Base-by-base conservation (phyloP, 2,888 invertebrate genomes). In the Spodoptera exigua region DNA sequence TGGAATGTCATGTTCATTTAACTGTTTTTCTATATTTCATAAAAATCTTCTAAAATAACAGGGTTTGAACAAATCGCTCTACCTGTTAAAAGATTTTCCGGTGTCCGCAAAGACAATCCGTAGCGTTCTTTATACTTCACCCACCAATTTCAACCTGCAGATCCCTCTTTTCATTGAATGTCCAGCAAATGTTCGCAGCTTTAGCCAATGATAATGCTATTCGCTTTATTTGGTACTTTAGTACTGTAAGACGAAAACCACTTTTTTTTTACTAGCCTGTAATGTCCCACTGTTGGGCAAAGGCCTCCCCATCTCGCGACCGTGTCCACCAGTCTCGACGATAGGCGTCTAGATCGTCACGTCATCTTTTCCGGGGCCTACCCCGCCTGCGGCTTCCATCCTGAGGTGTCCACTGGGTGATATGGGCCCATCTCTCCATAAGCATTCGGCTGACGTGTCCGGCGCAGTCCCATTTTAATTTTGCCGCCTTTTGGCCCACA, bases 221-320 rank as follows among this genome's bases (percentile, higher is more conserved):
- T 66, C 55, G 40, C 40, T 45, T 66, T 47, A 66, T 59, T 66
- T 46, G 52, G 32, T 59, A 16, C n/a, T n/a, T n/a, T n/a, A n/a
- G n/a, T n/a, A 66, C 59, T 43, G 66, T 55, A 35, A 66, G 61
- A 46, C 61, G 48, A 59, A 62, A 66, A 32, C n/a, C n/a, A n/a
- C n/a, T n/a, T n/a, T n/a, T n/a, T n/a, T n/a, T n/a, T n/a, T n/a
- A n/a, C n/a, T n/a, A n/a, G n/a, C n/a, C n/a, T n/a, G n/a, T n/a
- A n/a, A n/a, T n/a, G n/a, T n/a, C n/a, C n/a, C n/a, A n/a, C n/a
- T n/a, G n/a, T n/a, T n/a, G n/a, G n/a, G n/a, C n/a, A n/a, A n/a
- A n/a, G n/a, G n/a, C n/a, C n/a, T n/a, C n/a, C n/a, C n/a, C n/a
- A n/a, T n/a, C n/a, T n/a, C n/a, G n/a, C n/a, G n/a, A n/a, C n/a